Evolutionary conservation across 2,888 invertebrate species (phyloP).

Genomic region (Eupsilia transversa): DNA sequence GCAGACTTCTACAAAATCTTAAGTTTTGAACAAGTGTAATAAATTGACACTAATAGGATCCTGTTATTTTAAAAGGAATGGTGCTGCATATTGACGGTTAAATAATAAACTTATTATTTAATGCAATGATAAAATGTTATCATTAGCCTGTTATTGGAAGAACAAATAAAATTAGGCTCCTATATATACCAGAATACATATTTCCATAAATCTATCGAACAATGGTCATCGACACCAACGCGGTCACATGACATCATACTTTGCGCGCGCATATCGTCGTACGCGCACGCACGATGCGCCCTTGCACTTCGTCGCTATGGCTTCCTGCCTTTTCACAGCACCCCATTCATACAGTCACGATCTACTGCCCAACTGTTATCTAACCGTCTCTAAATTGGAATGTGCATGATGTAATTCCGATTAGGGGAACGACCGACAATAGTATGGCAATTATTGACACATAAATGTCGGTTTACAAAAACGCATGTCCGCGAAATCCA

Average conservation of each 20-base stretch:
- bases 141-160: constrained; percentile 7
- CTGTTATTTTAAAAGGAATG: neutral
- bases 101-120: constrained; percentile 3
- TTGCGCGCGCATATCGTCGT: constrained; percentile 43
- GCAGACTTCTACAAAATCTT: constrained; percentile 15
- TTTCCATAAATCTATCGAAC: constrained; percentile 51
- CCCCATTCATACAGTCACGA: constrained; percentile 83
- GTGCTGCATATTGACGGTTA: neutral
- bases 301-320: constrained; percentile 79
- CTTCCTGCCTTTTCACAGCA: constrained; percentile 83
- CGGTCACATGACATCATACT: constrained; percentile 65
- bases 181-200: constrained; percentile 29
- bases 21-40: neutral
- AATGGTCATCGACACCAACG: constrained; percentile 64
- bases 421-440: constrained; percentile 54
- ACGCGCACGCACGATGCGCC: constrained; percentile 74
- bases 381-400: constrained; percentile 73
- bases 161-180: constrained; percentile 28
- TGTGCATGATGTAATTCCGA: constrained; percentile 69
- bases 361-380: constrained; percentile 75
- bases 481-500: constrained; percentile 36
- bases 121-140: constrained; percentile 18
- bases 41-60: neutral
- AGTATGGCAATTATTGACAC: constrained; percentile 34
- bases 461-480: constrained; percentile 38